Conservation (phyloP, 1,140 invertebrate species). For the Leptonema lineaticorne region DNA sequence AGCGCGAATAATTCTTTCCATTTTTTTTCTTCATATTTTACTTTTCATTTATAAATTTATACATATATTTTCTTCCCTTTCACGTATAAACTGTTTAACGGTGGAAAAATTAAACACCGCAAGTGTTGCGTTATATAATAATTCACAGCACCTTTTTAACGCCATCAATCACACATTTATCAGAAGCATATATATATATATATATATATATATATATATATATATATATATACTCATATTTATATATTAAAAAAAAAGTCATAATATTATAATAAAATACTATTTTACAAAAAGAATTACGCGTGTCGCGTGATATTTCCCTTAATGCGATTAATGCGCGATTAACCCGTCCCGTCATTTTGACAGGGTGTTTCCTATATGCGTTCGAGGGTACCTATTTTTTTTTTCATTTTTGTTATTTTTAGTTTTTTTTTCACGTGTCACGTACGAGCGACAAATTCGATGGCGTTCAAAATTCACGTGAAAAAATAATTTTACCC, state of each 20-base stretch:
- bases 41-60: no score
- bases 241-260: neutral
- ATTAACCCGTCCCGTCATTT: slow-evolving; percentile 11
- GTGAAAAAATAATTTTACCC: no score
- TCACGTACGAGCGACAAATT: neutral
- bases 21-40: no score
- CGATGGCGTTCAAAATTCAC: neutral
- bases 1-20: no score
- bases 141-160: neutral
- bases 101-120: no score
- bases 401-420: neutral
- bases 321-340: slow-evolving; percentile 19
- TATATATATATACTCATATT: neutral
- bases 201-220: neutral
- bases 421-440: neutral
- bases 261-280: slow-evolving; percentile 3
- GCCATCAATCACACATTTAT: slow-evolving; percentile 5
- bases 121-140: no score
- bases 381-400: no score
- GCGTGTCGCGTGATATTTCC: slow-evolving; percentile 19
- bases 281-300: slow-evolving; percentile 7
- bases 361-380: neutral
- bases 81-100: no score
- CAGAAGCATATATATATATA: neutral
- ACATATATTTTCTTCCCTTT: no score